Conservation (phyloP, 1,140 invertebrate genomes). For the Mactra quadrangularis region DNA sequence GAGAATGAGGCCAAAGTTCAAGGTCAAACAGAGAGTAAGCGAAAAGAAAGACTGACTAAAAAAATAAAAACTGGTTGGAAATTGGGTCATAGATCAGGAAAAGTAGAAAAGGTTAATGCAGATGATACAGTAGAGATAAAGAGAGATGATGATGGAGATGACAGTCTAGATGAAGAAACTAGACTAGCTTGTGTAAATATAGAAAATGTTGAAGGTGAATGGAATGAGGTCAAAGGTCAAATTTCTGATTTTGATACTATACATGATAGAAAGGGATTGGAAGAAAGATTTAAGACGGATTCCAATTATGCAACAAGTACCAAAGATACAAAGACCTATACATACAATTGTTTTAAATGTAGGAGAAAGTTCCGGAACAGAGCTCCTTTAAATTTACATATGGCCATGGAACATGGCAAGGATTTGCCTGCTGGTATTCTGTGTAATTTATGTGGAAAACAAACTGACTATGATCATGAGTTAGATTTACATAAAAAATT, state of each 20-base stretch:
- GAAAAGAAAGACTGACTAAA: too few species aligned
- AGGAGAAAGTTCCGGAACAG: slow-evolving; percentile 23
- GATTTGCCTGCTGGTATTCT: slow-evolving; percentile 7
- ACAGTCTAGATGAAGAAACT: slow-evolving; percentile 19
- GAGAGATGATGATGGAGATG: not conserved
- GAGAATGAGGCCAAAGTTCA: too few species aligned
- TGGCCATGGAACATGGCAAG: slow-evolving; percentile 42
- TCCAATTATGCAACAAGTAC: not conserved
- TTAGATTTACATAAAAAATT: slow-evolving; percentile 28
- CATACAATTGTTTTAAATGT: slow-evolving; percentile 45
- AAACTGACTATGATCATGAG: slow-evolving; percentile 48
- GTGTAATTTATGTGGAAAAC: slow-evolving; percentile 37
- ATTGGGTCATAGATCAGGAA: too few species aligned
- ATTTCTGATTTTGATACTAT: not conserved
- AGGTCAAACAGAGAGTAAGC: too few species aligned
- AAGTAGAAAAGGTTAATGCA: too few species aligned
- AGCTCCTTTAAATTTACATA: slow-evolving; percentile 37
- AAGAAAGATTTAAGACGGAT: not conserved
- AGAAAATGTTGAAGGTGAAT: slow-evolving; percentile 50
- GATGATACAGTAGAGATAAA: not conserved
- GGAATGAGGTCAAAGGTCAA: not conserved
- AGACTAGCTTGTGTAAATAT: slow-evolving; percentile 46
- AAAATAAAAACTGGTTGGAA: too few species aligned
- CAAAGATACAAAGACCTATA: not conserved
- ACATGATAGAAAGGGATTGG: not conserved